These are phyloP conservation scores for Virgularia gustaviana DNA, from an alignment of 92 coral and sea anemone species.

Conservation along the genomic window DNA sequence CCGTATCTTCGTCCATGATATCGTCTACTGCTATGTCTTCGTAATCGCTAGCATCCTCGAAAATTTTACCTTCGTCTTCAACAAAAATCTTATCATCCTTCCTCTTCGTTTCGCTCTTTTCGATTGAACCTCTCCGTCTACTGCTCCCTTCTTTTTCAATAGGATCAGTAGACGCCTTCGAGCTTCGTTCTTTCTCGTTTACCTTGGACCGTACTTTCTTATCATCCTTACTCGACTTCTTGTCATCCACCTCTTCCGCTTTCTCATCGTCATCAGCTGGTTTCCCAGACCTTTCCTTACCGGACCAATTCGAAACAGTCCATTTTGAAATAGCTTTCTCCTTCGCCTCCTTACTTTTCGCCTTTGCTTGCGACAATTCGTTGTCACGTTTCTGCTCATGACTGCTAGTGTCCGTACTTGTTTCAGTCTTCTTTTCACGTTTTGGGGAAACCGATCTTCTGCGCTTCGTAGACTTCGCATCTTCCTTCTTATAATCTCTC, in stretches of 20 bases:
- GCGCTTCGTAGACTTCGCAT: slow-evolving; percentile 1
- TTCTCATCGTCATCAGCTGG: background rate
- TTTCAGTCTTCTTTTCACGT: background rate
- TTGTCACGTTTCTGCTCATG: background rate
- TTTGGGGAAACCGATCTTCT: slow-evolving; percentile 1
- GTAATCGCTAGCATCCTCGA: slow-evolving; percentile 39
- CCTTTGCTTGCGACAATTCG: slow-evolving; percentile 5
- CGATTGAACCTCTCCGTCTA: background rate
- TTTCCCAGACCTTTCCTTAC: background rate
- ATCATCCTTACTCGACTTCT: background rate
- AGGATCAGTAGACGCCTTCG: background rate
- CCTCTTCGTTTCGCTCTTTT: background rate
- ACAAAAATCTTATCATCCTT: slow-evolving; percentile 23
- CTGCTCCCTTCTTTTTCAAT: background rate
- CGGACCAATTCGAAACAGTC: slow-evolving; percentile 33
- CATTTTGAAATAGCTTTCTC: slow-evolving; percentile 16
- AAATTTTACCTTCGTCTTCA: slow-evolving; percentile 27
- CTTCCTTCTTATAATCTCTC: background rate
- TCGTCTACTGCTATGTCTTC: slow-evolving; percentile 6
- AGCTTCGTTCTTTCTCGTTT: background rate
- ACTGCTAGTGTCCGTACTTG: background rate
- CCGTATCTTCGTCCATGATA: background rate
- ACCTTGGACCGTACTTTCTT: background rate
- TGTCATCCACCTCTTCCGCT: background rate
- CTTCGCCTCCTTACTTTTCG: slow-evolving; percentile 36